phyloP scores from a whole-genome alignment of 1,140 invertebrate species.

The Hestina assimilis region DNA sequence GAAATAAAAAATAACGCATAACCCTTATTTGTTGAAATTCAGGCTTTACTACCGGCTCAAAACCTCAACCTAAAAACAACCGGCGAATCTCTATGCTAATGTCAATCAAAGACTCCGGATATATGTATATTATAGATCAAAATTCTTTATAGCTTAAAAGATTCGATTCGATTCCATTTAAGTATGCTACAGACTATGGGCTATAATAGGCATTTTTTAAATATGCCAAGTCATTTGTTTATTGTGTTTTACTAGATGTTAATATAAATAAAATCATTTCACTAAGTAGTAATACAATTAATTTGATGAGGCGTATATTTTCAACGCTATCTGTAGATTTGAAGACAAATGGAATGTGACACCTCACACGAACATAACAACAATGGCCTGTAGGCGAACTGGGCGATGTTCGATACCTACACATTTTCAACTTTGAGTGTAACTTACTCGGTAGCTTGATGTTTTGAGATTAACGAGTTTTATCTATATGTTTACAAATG shows the following conservation, averaged over 20 bases:
- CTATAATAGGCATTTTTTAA: too few species aligned
- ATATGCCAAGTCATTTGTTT: background rate
- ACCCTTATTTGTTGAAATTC: too few species aligned
- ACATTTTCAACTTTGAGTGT: slow-evolving; percentile 5
- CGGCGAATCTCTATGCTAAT: too few species aligned
- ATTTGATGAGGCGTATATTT: background rate
- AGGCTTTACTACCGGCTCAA: too few species aligned
- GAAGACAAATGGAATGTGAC: slow-evolving; percentile 38
- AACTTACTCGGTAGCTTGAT: slow-evolving; percentile 4
- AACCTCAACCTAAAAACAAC: too few species aligned
- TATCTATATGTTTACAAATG: background rate
- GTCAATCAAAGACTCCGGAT: too few species aligned
- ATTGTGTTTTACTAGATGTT: background rate
- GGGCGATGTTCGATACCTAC: slow-evolving; percentile 29
- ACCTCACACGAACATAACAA: slow-evolving; percentile 25
- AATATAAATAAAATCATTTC: background rate
- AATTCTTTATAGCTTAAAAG: too few species aligned
- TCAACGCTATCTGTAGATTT: background rate
- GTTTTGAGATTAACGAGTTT: background rate
- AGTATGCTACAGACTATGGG: too few species aligned
- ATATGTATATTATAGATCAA: too few species aligned
- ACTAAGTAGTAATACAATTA: background rate
- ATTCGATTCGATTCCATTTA: too few species aligned
- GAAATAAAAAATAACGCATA: too few species aligned
- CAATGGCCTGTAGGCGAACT: slow-evolving; percentile 61